phyloP scores from a whole-genome alignment of 2,113 vertebrate genomes.

The Noturus placidus region DNA sequence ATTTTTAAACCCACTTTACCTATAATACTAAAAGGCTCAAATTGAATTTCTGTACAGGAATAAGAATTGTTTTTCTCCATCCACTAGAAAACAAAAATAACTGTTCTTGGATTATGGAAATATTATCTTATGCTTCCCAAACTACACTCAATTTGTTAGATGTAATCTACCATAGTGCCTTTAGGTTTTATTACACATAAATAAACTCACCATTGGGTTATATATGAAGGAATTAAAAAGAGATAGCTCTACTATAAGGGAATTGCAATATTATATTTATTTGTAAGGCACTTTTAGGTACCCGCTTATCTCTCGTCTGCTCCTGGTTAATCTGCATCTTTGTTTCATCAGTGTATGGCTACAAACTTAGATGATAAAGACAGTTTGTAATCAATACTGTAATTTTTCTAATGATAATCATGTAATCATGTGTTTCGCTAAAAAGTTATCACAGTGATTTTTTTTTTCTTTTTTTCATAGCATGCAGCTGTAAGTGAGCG shows the following conservation, averaged over 20 bases:
- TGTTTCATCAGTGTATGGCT: neutral
- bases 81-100: neutral
- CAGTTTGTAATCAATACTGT: neutral
- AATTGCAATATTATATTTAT: neutral
- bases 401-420: neutral
- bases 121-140: neutral
- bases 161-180: neutral
- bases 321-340: neutral
- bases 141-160: neutral
- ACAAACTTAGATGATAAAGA: neutral
- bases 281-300: neutral
- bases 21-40: neutral
- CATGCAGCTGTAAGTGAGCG: constrained; percentile 6
- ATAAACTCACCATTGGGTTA: neutral
- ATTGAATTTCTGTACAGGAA: neutral
- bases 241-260: neutral
- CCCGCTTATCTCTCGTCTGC: neutral
- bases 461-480: neutral
- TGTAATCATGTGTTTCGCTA: neutral
- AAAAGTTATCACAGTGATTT: neutral
- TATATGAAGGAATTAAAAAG: neutral
- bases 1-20: neutral
- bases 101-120: neutral
- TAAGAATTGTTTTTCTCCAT: neutral
- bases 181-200: neutral